phyloP scores from a whole-genome alignment of 2,888 invertebrate species.

The Caenorhabditis wallacei region DNA sequence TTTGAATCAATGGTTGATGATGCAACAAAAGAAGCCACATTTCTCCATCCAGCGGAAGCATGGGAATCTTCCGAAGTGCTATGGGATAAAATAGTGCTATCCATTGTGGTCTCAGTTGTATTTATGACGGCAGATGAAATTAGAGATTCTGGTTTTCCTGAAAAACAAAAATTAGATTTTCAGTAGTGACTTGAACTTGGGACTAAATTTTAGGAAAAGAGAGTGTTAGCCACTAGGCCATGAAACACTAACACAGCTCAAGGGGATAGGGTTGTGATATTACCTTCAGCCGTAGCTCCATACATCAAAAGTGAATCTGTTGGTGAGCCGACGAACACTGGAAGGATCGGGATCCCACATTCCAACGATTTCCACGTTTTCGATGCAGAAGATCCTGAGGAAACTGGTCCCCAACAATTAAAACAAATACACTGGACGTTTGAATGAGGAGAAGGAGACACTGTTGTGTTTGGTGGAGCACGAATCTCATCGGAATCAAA shows the following conservation, averaged over 20 bases:
- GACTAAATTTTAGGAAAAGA: too few relatives aligned
- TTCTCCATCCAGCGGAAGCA: neutral
- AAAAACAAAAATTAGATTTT: too few relatives aligned
- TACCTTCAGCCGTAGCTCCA: neutral
- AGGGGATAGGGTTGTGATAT: too few relatives aligned
- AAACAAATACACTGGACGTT: conserved; percentile 9
- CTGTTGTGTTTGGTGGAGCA: neutral
- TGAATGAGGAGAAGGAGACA: neutral
- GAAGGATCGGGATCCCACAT: neutral
- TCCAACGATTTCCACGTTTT: conserved; percentile 18
- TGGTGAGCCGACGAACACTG: neutral
- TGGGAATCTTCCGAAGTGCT: neutral
- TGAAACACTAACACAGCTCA: too few relatives aligned
- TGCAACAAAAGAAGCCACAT: neutral
- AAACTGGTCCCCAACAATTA: conserved; percentile 23
- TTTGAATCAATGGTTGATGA: neutral
- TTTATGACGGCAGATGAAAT: too few relatives aligned
- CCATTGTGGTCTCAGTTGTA: too few relatives aligned
- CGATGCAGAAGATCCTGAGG: neutral
- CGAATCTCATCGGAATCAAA: neutral
- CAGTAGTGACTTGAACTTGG: too few relatives aligned
- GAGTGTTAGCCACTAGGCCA: too few relatives aligned
- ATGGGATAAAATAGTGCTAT: neutral
- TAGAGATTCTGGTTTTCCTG: too few relatives aligned
- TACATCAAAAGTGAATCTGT: conserved; percentile 6